Conservation (phyloP, 2,888 invertebrate genomes). For the Erpobdella octoculata region DNA sequence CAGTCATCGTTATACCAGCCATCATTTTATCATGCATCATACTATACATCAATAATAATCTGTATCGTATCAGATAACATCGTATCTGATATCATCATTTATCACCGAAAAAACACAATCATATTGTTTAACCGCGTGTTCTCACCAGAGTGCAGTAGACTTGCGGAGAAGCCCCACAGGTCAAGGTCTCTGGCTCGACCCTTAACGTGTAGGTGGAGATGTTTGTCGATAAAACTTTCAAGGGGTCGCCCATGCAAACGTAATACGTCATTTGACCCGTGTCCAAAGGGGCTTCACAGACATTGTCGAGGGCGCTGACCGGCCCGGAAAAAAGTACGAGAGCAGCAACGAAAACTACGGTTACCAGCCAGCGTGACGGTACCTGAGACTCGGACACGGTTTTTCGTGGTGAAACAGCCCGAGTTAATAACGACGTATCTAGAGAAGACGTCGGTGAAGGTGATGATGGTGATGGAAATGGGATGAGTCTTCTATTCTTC, state of each 20-base stretch:
- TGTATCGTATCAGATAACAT: not conserved
- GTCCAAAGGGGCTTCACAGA: not conserved
- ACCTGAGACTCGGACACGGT: too few relatives aligned
- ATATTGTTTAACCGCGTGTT: not conserved
- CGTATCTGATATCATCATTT: too few relatives aligned
- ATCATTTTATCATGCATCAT: not conserved
- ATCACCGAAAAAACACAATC: not conserved
- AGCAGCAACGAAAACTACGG: too few relatives aligned
- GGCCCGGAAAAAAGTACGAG: not conserved
- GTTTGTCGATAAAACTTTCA: slow-evolving; percentile 30
- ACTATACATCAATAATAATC: not conserved
- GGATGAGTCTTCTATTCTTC: not conserved
- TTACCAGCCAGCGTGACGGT: not conserved
- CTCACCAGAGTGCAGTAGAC: slow-evolving; percentile 36
- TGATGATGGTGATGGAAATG: slow-evolving; percentile 9
- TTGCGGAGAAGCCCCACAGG: slow-evolving; percentile 33
- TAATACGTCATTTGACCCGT: slow-evolving; percentile 21
- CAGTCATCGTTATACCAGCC: not conserved
- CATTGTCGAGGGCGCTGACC: not conserved
- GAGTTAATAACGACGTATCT: not conserved
- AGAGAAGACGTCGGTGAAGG: not conserved
- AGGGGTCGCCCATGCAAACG: slow-evolving; percentile 33
- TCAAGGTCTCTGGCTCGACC: slow-evolving; percentile 29
- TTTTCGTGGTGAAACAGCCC: too few relatives aligned
- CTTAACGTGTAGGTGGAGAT: slow-evolving; percentile 19